Conservation (phyloP, 2,113 vertebrate genomes). For the Sinocyclocheilus maitianheensis region DNA sequence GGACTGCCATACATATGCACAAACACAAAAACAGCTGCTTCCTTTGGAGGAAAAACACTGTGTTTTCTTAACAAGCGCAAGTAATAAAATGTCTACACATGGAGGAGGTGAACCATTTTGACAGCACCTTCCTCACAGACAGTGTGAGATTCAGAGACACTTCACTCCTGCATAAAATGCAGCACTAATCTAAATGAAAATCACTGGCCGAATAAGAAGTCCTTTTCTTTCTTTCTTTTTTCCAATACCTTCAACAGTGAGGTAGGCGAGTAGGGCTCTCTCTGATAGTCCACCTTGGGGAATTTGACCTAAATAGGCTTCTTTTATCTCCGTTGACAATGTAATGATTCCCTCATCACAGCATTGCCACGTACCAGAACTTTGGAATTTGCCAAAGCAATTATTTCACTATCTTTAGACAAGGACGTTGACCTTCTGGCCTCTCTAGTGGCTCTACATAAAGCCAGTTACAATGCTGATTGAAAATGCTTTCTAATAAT, state of each 20-base stretch:
- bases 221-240: conserved; percentile 41
- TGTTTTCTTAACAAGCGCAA: conserved; percentile 9
- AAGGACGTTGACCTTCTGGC: conserved; percentile 27
- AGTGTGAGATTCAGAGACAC: conserved; percentile 26
- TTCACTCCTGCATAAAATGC: conserved; percentile 50
- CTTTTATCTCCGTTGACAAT: conserved; percentile 57
- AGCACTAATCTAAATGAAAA: conserved; percentile 74
- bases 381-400: conserved; percentile 41
- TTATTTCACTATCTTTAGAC: conserved; percentile 42
- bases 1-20: neutral
- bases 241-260: conserved; percentile 32
- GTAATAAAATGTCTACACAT: conserved; percentile 22
- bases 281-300: conserved; percentile 52
- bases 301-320: conserved; percentile 51
- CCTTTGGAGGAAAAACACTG: neutral
- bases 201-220: conserved; percentile 62
- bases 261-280: conserved; percentile 14
- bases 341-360: conserved; percentile 54
- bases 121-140: neutral
- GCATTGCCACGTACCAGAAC: conserved; percentile 4
- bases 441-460: conserved; percentile 34
- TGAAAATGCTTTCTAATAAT: conserved; percentile 30
- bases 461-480: conserved; percentile 40
- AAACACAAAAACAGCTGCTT: conserved; percentile 13
- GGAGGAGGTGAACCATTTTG: conserved; percentile 2